These are phyloP conservation scores for Ariolimax columbianus DNA, from an alignment of 2,888 invertebrate genomes.

Conservation along the genomic window DNA sequence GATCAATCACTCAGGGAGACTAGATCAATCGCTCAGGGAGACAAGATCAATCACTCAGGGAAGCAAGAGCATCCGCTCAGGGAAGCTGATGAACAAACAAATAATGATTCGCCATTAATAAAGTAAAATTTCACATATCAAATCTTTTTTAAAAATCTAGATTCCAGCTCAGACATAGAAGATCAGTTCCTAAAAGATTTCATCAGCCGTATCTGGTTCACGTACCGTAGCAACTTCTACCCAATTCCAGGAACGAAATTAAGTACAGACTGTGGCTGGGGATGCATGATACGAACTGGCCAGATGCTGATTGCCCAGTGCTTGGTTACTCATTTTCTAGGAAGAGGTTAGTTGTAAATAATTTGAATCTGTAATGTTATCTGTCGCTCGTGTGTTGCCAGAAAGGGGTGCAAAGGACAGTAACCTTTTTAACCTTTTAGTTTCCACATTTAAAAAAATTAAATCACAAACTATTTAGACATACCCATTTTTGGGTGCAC, in stretches of 20 bases:
- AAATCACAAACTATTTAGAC: too few species aligned
- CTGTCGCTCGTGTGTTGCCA: too few species aligned
- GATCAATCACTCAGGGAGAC: too few species aligned
- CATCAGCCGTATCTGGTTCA: conserved; percentile 88
- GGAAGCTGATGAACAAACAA: too few species aligned
- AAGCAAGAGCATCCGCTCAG: too few species aligned
- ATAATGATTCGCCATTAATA: background rate
- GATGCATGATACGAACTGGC: conserved; percentile 91
- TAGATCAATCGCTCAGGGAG: too few species aligned
- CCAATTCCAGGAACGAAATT: conserved; percentile 88
- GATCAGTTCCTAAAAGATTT: conserved; percentile 92
- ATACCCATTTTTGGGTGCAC: too few species aligned
- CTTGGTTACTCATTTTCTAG: conserved; percentile 89
- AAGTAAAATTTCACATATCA: background rate
- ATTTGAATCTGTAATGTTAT: too few species aligned
- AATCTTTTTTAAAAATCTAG: background rate
- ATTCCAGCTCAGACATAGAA: conserved; percentile 1
- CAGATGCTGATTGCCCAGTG: conserved; percentile 96
- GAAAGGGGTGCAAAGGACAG: too few species aligned
- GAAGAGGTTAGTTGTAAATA: conserved; percentile 81
- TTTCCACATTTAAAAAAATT: too few species aligned
- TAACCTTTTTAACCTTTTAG: too few species aligned
- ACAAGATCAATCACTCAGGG: too few species aligned
- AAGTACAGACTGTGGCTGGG: conserved; percentile 96
- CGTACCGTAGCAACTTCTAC: conserved; percentile 86